Conservation (phyloP, 2,888 invertebrate genomes). For the Watsonalla cultraria region DNA sequence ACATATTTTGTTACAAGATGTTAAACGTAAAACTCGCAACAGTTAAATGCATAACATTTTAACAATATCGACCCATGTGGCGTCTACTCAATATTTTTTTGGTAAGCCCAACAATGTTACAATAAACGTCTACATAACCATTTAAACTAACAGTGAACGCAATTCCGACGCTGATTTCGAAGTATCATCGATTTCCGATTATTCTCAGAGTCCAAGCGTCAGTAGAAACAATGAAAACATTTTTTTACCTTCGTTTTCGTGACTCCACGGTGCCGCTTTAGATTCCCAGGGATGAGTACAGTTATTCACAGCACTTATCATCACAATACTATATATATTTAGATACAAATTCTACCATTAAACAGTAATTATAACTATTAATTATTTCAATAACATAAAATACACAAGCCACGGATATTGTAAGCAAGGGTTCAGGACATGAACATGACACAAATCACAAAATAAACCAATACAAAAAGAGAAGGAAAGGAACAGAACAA, state of each 20-base stretch:
- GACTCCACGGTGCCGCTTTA: constrained; percentile 80
- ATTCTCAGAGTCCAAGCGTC: constrained; percentile 43
- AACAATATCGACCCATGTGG: constrained; percentile 54
- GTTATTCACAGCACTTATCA: constrained; percentile 77
- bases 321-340: constrained; percentile 71
- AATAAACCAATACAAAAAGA: constrained; percentile 76
- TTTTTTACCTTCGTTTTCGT: constrained; percentile 78
- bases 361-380: constrained; percentile 43
- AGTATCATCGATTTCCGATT: constrained; percentile 44
- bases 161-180: background rate
- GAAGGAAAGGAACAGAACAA: constrained; percentile 57
- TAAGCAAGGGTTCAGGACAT: constrained; percentile 66
- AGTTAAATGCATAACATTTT: background rate
- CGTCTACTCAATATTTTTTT: constrained; percentile 5
- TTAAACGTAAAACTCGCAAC: too few species aligned
- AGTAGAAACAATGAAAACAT: constrained; percentile 61
- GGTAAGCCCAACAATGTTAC: background rate
- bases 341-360: constrained; percentile 62
- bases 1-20: too few species aligned
- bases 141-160: background rate
- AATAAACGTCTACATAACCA: background rate
- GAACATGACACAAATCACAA: constrained; percentile 61
- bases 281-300: constrained; percentile 74
- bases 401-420: constrained; percentile 60
- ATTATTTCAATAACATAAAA: constrained; percentile 60